Evolutionary conservation across 2,797 vertebrate species (phyloP).

Genomic region (Coregonus ussuriensis): DNA sequence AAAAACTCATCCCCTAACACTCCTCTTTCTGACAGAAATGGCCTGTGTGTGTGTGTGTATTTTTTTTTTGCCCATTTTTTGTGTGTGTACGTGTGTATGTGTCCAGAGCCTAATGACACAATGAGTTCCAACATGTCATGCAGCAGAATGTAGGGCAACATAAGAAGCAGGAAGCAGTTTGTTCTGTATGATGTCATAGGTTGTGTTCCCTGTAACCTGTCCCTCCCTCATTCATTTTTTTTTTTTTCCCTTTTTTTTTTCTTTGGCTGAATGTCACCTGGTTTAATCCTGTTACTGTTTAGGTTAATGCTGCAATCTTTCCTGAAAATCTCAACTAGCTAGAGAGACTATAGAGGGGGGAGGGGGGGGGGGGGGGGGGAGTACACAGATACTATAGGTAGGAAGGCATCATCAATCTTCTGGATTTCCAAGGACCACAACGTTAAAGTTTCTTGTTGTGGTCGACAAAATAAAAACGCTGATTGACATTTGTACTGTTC

Average conservation of each 20-base stretch:
- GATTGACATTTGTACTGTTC: background rate
- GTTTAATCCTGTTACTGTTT: background rate
- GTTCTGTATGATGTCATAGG: background rate
- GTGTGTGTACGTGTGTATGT: background rate
- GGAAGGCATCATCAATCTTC: background rate
- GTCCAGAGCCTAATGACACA: background rate
- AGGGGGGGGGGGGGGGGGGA: no score
- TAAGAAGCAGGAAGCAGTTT: background rate
- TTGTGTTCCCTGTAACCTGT: background rate
- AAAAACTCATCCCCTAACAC: background rate
- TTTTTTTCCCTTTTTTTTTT: no score
- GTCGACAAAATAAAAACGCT: background rate
- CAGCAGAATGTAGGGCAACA: background rate
- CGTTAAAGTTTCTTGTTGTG: background rate
- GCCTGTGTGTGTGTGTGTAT: background rate
- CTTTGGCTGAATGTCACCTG: background rate
- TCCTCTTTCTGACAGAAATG: constrained; percentile 2
- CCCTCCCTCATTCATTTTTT: background rate
- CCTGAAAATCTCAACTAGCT: background rate
- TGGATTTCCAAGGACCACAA: background rate
- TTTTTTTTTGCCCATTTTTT: no score
- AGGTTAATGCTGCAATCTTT: background rate
- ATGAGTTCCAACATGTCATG: background rate
- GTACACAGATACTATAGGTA: background rate
- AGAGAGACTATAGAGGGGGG: no score